Evolutionary conservation across 2,888 invertebrate species (phyloP), one percentile per base, ranked within the genome.

Genomic region (Glaucopsyche alexis): DNA sequence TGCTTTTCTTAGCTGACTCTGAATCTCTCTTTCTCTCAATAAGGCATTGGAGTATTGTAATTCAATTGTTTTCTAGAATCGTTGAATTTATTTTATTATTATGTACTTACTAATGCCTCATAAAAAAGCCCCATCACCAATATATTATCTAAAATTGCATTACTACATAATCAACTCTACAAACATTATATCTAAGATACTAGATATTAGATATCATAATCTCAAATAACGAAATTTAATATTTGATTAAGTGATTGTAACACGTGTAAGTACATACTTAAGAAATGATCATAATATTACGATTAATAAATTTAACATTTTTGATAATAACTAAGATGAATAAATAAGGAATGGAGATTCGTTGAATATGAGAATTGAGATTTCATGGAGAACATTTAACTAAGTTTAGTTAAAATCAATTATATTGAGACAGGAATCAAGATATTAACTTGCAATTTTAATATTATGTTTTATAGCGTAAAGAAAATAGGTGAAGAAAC

Each of bases 201-300:
- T 60, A 29, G 29, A 60, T 42, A 45, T 60, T 60, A 29, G 29
- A 60, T 60, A 60, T 29, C 60, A 45, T 67, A 67, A 67, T 67
- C 67, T 67, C 67, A 19, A 69, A 14, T 69, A 69, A 69, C 19
- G 69, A 69, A 69, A 69, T 49, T 19, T 69, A 69, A 69, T 69
- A 19, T 69, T 29, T 5, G 49, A 69, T 49, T 29, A 9, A 67
- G 69, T 29, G 29, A 29, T 49, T 69, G 69, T 69, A 69, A 69
- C 69, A 47, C 2, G n/a, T 40, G 16, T 19, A 19, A 42, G 40
- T 42, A 38, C 13, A 60, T 38, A 60, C 29, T 60, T 42, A 1
- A 5, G 7, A 8, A 7, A 42, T 42, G 42, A 42, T 42, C 42
- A 42, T 42, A 42, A 42, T 3, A 40, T 40, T 5, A 40, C 40